Evolutionary conservation across 2,888 invertebrate species (phyloP), one percentile per base, ranked within the genome.

Genomic region (Pandemis heparana): DNA sequence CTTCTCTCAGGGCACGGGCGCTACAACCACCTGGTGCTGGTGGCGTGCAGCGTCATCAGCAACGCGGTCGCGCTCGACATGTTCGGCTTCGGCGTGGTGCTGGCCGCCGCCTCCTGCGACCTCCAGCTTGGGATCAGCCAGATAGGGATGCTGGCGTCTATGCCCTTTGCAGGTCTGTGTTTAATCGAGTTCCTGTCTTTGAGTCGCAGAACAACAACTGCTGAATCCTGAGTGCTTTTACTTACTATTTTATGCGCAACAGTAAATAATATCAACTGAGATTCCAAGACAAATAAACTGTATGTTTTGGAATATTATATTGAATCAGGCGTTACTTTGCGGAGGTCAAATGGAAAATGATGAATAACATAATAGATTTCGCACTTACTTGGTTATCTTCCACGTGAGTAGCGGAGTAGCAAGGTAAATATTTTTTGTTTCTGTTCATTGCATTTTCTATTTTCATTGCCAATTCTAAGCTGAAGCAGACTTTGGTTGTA

Each of bases 61-160:
- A 82, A 83, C 3, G 89, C 86, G 0, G 84, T 85, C 1, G 87
- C 86, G 0, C 63, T 90, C 72, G 92, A 91, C 69, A 85, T 90
- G 86, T 91, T 92, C 38, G 91, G 89, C 0, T 88, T 85, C 77
- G 85, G 87, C 39, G 76, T 89, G 3, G 82, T 89, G 4, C 86
- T 90, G 64, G 85, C 89, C 0, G 87, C 89, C 1, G 82, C 89
- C 41, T 82, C 83, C 59, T 91, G 91, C 60, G 92, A 91, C 75
- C 83, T 91, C 7, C 63, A 82, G 6, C 78, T 91, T 9, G 84
- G 84, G 5, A 76, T 90, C 8, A 75, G 76, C 0, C 84, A 87
- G 65, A 85, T 85, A 0, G 92, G 91, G 0, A 61, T 89, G 6
- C 77, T 92, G 14, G 85, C 82, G 0, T 89, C 90, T 0, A 84